These are phyloP conservation scores for Herpailurus yagouaroundi DNA, from an alignment of 2,113 vertebrate species.

Conservation along the genomic window DNA sequence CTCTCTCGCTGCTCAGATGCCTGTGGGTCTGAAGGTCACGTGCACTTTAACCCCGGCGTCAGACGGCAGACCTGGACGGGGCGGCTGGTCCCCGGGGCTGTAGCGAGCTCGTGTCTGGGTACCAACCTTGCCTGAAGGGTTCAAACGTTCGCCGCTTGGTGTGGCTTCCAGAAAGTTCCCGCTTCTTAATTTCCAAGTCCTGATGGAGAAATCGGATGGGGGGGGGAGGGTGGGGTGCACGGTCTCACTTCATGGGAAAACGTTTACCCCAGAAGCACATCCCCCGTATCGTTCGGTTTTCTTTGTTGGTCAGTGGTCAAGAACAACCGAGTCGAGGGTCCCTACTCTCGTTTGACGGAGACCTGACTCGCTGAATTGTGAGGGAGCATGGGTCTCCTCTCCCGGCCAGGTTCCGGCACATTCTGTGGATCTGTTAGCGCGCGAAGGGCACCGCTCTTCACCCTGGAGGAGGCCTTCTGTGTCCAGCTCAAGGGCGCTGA, in stretches of 20 bases:
- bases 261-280: not conserved
- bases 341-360: fast-evolving
- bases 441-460: not conserved
- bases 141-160: not conserved
- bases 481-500: not conserved
- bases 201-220: slow-evolving; percentile 32
- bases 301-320: fast-evolving
- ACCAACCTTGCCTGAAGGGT: not conserved
- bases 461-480: not conserved
- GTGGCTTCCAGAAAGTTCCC: not conserved
- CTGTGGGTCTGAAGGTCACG: not conserved
- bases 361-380: not conserved
- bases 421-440: too few species aligned
- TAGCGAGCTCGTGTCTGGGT: fast-evolving
- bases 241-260: slow-evolving; percentile 18
- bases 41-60: fast-evolving
- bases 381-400: not conserved
- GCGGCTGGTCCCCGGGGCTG: not conserved
- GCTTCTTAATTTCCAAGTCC: slow-evolving; percentile 30
- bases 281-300: fast-evolving
- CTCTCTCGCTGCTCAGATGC: not conserved
- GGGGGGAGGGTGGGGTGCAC: not conserved
- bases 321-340: fast-evolving
- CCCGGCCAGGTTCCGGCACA: not conserved
- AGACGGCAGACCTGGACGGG: not conserved